phyloP scores from a whole-genome alignment of 2,888 invertebrate species.

The Poecilobothrus nobilitatus region DNA sequence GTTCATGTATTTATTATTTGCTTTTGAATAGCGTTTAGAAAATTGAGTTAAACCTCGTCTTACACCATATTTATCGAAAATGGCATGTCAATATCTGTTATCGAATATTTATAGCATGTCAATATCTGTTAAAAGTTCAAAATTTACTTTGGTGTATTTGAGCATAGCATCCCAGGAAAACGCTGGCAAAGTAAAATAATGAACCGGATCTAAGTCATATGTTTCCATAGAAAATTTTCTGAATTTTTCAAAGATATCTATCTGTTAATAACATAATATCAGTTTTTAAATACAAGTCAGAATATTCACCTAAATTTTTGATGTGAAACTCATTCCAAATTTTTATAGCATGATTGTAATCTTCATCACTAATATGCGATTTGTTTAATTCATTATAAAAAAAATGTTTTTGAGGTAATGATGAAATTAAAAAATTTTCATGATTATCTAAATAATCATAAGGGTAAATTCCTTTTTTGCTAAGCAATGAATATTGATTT shows the following conservation, averaged over 20 bases:
- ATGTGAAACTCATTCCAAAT: too few species aligned
- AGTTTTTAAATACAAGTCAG: constrained; percentile 31
- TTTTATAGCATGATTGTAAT: too few species aligned
- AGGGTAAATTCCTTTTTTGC: too few species aligned
- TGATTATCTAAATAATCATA: constrained; percentile 27
- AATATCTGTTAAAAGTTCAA: too few species aligned
- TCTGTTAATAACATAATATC: constrained; percentile 35
- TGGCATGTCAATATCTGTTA: not conserved
- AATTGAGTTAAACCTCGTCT: too few species aligned
- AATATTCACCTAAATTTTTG: constrained; percentile 27
- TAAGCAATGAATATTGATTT: too few species aligned
- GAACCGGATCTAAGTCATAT: too few species aligned
- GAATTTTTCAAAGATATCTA: constrained; percentile 17
- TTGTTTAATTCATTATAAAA: constrained; percentile 26
- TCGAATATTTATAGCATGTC: too few species aligned
- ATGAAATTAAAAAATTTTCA: constrained; percentile 23
- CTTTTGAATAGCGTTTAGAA: too few species aligned
- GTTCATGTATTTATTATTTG: too few species aligned
- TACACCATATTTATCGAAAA: not conserved
- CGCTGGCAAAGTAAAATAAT: constrained; percentile 12
- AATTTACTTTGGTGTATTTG: constrained; percentile 24
- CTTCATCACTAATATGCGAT: too few species aligned
- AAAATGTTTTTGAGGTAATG: constrained; percentile 20
- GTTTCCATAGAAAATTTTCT: too few species aligned
- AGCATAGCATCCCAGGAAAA: constrained; percentile 14